A percentile compares a stretch with the other conserved stretches of the same genome.
These are phyloP conservation scores for Hydropotes inermis DNA, from an alignment of 2,113 vertebrate genomes.

Conservation along the genomic window DNA sequence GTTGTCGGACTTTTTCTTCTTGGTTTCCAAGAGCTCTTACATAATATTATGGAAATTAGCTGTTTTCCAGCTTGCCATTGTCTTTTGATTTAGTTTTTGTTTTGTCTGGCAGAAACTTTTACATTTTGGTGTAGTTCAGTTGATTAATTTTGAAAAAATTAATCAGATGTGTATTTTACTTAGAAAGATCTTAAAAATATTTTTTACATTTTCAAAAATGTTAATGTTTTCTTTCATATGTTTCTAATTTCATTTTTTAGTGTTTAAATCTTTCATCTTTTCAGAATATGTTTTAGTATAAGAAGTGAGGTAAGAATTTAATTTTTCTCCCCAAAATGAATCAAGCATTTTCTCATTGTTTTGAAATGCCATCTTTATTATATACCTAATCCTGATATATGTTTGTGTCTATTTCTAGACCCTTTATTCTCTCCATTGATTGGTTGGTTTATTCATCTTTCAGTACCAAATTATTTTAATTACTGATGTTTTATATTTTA, in stretches of 20 bases:
- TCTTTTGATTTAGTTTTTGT: neutral
- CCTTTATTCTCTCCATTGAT: neutral
- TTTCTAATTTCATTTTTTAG: constrained; percentile 10
- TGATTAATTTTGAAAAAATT: constrained; percentile 36
- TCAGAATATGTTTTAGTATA: neutral
- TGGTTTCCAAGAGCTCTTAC: neutral
- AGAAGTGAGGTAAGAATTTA: neutral
- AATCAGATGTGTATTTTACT: neutral
- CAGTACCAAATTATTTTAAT: neutral
- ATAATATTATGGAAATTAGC: neutral
- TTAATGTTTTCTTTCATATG: constrained; percentile 18
- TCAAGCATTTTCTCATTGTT: neutral
- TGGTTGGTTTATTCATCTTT: neutral
- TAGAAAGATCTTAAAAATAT: neutral
- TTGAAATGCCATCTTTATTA: constrained; percentile 14
- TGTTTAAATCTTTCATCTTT: neutral
- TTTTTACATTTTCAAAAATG: constrained; percentile 20
- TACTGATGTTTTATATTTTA: constrained; percentile 7
- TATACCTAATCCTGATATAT: neutral
- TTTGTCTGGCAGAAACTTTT: neutral
- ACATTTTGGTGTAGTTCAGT: neutral
- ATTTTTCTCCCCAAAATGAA: neutral
- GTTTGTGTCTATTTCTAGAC: neutral
- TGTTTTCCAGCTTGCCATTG: neutral
- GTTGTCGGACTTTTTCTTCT: neutral